Conservation (phyloP, 2,888 invertebrate genomes). For the Amiota mariae region DNA sequence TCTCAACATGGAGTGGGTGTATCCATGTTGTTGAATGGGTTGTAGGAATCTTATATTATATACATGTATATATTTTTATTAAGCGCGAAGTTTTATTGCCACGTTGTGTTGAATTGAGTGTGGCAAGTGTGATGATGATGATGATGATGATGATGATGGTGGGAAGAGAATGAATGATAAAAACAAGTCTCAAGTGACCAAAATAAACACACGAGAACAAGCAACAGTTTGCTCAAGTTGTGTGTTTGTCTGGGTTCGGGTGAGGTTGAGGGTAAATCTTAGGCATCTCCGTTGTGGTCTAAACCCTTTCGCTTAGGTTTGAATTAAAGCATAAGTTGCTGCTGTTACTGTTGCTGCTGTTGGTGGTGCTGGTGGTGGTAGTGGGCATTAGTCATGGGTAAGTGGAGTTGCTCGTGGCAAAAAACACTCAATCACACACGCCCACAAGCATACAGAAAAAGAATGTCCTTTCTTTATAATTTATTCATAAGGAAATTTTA, state of each 20-base stretch:
- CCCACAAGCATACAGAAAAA: not conserved
- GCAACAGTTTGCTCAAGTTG: conserved; percentile 26
- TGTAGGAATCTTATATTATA: not conserved
- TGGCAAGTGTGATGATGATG: not conserved
- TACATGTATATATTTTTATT: conserved; percentile 3
- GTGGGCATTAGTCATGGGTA: conserved; percentile 8
- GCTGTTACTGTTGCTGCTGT: no score
- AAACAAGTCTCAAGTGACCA: not conserved
- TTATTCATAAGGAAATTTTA: conserved; percentile 64
- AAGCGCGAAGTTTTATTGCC: conserved; percentile 10
- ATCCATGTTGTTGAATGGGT: no score
- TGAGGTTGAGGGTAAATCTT: not conserved
- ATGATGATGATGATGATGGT: no score
- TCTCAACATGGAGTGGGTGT: no score
- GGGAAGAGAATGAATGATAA: not conserved
- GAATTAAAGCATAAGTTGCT: conserved; percentile 5
- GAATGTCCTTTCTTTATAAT: conserved; percentile 51
- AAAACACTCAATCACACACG: not conserved
- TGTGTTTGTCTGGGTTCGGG: not conserved
- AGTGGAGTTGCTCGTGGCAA: not conserved
- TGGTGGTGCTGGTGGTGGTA: no score
- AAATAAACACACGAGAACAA: conserved; percentile 1
- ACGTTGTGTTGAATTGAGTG: not conserved
- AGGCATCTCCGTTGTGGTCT: not conserved
- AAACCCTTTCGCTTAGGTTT: conserved; percentile 1